These are phyloP conservation scores for Aix galericulata DNA, from an alignment of 2,113 vertebrate species.

Conservation along the genomic window DNA sequence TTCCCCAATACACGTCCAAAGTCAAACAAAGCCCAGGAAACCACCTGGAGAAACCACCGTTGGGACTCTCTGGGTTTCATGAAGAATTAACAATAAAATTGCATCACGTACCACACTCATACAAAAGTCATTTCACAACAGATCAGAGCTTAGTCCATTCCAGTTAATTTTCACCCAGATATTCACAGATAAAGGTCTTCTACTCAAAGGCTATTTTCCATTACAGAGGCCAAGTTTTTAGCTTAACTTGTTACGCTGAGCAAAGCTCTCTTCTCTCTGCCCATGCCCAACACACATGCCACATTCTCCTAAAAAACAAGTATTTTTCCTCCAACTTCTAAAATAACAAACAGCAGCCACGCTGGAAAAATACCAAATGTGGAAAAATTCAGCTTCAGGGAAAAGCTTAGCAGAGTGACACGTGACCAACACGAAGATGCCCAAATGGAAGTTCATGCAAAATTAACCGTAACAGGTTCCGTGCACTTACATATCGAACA, in stretches of 20 bases:
- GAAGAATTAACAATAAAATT: neutral
- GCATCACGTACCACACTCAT: neutral
- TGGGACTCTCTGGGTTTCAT: neutral
- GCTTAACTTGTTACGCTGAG: neutral
- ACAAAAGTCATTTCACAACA: neutral
- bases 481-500: neutral
- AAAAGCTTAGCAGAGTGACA: conserved; percentile 17
- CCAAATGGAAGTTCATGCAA: neutral
- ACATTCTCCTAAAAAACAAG: neutral
- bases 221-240: neutral
- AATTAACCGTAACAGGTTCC: neutral
- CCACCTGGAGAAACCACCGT: neutral
- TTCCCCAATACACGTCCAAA: neutral
- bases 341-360: conserved; percentile 12
- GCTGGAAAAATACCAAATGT: neutral
- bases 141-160: neutral
- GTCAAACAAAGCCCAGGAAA: neutral
- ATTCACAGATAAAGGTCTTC: neutral
- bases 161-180: neutral
- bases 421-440: neutral
- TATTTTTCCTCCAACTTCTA: conserved; percentile 11
- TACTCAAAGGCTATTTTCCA: neutral
- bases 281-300: neutral
- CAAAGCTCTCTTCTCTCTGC: neutral
- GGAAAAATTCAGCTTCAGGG: conserved; percentile 26